These are phyloP conservation scores for Poeciliopsis turrubarensis DNA, from an alignment of 2,113 vertebrate species.

Conservation along the genomic window DNA sequence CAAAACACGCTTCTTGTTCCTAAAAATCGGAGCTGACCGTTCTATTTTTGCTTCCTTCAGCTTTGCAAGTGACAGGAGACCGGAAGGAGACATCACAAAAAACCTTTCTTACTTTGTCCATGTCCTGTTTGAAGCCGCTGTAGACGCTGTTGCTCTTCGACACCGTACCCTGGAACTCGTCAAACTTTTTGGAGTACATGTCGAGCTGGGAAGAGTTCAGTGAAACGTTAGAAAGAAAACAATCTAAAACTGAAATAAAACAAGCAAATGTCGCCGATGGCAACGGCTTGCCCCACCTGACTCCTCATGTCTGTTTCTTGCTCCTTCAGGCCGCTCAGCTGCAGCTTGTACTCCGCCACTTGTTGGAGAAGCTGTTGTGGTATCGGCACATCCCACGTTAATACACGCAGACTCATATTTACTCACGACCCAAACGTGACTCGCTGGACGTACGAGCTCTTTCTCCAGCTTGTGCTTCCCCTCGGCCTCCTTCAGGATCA, in stretches of 20 bases:
- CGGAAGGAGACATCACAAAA: background rate
- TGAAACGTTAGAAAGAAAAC: constrained; percentile 4
- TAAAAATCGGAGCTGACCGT: background rate
- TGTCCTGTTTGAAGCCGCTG: constrained; percentile 95
- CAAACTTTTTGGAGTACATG: constrained; percentile 96
- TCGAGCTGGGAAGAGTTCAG: constrained; percentile 81
- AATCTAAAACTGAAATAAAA: constrained; percentile 1
- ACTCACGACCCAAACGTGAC: background rate
- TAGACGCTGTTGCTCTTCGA: constrained; percentile 96
- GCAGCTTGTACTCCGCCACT: constrained; percentile 88
- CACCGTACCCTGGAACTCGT: constrained; percentile 95
- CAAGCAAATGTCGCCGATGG: background rate
- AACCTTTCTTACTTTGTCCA: constrained; percentile 88
- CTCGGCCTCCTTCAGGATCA: constrained; percentile 89
- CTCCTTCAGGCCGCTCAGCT: constrained; percentile 89
- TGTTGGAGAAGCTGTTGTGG: constrained; percentile 88
- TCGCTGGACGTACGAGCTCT: constrained; percentile 82
- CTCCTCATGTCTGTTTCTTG: constrained; percentile 89
- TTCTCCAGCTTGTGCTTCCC: constrained; percentile 90
- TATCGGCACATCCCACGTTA: constrained; percentile 13
- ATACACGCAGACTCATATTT: background rate
- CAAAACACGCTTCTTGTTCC: constrained; percentile 13
- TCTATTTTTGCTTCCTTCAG: background rate
- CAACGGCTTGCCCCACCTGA: constrained; percentile 81
- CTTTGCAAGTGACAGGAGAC: too few relatives aligned